phyloP scores from a whole-genome alignment of 2,113 vertebrate species.

The Mirza zaza region DNA sequence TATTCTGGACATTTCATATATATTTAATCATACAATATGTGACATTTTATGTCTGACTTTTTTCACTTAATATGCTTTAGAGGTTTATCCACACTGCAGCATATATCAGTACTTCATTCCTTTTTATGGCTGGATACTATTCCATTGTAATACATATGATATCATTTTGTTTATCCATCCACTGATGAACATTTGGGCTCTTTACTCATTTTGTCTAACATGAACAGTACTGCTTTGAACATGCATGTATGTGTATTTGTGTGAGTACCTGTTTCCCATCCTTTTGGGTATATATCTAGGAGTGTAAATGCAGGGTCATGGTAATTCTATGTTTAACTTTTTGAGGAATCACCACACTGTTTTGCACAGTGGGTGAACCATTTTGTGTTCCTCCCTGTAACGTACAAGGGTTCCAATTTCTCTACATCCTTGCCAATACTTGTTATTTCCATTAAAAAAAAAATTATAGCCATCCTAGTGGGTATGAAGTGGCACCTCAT shows the following conservation, averaged over 20 bases:
- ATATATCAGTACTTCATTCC: not conserved
- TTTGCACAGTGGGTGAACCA: not conserved
- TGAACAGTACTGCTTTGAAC: not conserved
- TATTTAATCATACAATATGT: not conserved
- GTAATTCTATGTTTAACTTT: not conserved
- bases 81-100: not conserved
- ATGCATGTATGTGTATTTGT: not conserved
- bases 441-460: not conserved
- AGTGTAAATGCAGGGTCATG: not conserved
- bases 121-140: not conserved
- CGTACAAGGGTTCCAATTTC: not conserved
- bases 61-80: not conserved
- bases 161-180: not conserved
- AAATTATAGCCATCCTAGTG: not conserved
- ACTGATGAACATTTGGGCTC: not conserved
- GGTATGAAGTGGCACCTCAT: not conserved
- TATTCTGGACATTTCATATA: not conserved
- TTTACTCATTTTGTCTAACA: not conserved
- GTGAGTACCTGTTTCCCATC: not conserved
- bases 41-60: not conserved
- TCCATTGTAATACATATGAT: not conserved
- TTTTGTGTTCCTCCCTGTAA: not conserved
- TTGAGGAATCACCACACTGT: not conserved
- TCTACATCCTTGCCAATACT: not conserved
- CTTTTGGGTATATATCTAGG: not conserved